Evolutionary conservation across 2,797 vertebrate genomes (phyloP), one percentile per base, ranked within the genome.

Genomic region (Percopsis omiscomaycus): DNA sequence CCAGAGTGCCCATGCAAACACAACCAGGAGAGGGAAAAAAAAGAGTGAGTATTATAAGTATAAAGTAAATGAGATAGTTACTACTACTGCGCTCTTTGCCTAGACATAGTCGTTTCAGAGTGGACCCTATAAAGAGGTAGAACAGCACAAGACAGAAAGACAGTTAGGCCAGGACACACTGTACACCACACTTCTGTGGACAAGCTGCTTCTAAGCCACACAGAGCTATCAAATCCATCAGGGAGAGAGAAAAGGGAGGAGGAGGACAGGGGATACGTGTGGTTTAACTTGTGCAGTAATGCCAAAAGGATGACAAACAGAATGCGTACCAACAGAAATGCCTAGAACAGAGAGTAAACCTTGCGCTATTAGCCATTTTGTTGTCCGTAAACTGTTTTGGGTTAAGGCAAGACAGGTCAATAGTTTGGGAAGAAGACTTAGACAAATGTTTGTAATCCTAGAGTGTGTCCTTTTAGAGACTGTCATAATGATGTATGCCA

Each of bases 31-130:
- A 75, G 71, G 84, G 79, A 88, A 90, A 69, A 86, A 89, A 75
- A 84, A 92, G 92, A 91, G 73, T 80, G 84, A 89, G 86, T n/a
- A 91, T 11, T 79, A 86, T 85, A 93, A 84, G 73, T 87, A 81
- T 77, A 81, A 92, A 94, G 91, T 90, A 94, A 95, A 95, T 84
- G 81, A 89, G 95, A 98, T 98, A 98, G 94, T 98, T 98, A 98
- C 96, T 96, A 96, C 95, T 97, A 95, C 95, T 97, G 94, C 95
- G 96, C 89, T 98, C 96, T 97, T 98, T 98, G 94, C 96, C 96
- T 94, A 98, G 95, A 95, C 96, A 98, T 91, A 98, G 96, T 93
- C 96, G 96, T 96, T 98, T 98, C 95, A 98, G 93, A 92, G 96
- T 96, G 91, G 96, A 97, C 96, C 96, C 96, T 98, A 96, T 91